These are phyloP conservation scores for Aphaenogaster floridana DNA, from an alignment of 1,140 invertebrate genomes.

Conservation along the genomic window DNA sequence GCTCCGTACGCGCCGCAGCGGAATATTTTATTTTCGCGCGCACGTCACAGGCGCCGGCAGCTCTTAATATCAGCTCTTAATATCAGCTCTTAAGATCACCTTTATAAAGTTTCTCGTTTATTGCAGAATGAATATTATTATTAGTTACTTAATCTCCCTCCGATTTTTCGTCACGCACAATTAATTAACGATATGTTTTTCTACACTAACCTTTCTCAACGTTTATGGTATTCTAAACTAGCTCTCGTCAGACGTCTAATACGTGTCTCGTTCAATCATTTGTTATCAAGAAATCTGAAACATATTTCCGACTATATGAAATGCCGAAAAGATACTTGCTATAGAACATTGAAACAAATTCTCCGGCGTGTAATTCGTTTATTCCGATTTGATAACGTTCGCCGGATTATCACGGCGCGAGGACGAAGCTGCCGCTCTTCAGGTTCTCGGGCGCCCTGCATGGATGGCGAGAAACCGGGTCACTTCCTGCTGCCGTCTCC, in stretches of 20 bases:
- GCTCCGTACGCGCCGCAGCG: background rate
- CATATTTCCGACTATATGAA: background rate
- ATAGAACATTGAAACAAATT: background rate
- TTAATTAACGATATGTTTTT: conserved; percentile 1
- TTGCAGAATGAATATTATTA: background rate
- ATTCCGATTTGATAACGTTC: background rate
- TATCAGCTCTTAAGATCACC: background rate
- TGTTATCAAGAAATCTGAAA: background rate
- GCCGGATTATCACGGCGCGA: background rate
- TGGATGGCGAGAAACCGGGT: conserved; percentile 68
- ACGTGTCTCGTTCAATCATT: background rate
- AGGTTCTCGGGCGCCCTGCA: conserved; percentile 41
- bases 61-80: conserved; percentile 25
- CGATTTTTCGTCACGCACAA: background rate
- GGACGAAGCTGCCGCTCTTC: background rate
- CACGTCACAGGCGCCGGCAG: background rate
- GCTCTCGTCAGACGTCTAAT: background rate
- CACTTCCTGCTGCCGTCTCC: conserved; percentile 70
- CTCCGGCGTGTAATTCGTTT: background rate
- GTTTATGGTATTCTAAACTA: background rate
- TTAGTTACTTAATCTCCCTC: background rate
- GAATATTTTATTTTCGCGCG: conserved; percentile 27
- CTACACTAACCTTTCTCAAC: background rate
- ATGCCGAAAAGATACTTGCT: background rate
- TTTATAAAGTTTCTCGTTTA: conserved; percentile 18